phyloP scores from a whole-genome alignment of 2,888 invertebrate genomes.

The Furcula furcula region DNA sequence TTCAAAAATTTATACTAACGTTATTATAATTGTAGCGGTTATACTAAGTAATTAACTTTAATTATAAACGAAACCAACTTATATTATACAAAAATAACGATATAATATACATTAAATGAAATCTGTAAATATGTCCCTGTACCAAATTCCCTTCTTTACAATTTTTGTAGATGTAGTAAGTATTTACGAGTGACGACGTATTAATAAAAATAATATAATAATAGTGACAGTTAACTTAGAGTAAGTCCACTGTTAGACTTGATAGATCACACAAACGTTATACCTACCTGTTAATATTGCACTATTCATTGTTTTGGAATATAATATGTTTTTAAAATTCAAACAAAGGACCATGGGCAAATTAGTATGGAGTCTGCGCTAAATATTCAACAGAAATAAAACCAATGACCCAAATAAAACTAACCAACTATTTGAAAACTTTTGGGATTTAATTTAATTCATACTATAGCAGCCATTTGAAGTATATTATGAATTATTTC shows the following conservation, averaged over 20 bases:
- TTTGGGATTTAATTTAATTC: no score
- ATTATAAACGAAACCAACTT: constrained; percentile 65
- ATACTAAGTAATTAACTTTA: constrained; percentile 51
- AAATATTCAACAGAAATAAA: no score
- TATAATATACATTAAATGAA: constrained; percentile 58
- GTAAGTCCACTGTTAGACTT: constrained; percentile 17
- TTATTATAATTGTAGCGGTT: constrained; percentile 67
- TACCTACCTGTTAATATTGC: constrained; percentile 77
- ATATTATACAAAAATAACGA: constrained; percentile 67
- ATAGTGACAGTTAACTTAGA: no score
- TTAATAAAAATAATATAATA: constrained; percentile 7
- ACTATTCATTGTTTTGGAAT: constrained; percentile 26
- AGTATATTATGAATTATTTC: no score
- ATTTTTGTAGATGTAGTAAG: constrained; percentile 75
- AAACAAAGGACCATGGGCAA: no score
- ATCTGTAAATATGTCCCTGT: constrained; percentile 70
- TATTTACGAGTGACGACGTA: constrained; percentile 4
- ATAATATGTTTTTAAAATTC: no score
- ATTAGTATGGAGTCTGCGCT: no score
- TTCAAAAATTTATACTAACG: constrained; percentile 77
- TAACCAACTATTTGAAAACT: no score
- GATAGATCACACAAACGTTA: constrained; percentile 33
- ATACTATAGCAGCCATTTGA: no score
- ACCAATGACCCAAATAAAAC: no score
- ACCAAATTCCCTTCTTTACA: constrained; percentile 80